phyloP scores from a whole-genome alignment of 2,888 invertebrate genomes.

The Taphrorychus bicolor region DNA sequence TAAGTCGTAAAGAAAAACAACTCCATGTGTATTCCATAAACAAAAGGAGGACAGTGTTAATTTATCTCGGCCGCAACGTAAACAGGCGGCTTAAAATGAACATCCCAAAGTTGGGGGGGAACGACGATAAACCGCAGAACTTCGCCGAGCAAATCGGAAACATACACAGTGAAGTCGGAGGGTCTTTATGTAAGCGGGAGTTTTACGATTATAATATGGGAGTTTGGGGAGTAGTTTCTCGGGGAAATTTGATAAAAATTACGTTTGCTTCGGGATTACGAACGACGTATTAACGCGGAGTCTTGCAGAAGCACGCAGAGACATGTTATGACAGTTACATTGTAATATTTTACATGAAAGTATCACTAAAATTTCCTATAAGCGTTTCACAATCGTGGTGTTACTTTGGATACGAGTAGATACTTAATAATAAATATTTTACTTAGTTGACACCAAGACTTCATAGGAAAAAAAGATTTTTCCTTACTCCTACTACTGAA shows the following conservation, averaged over 20 bases:
- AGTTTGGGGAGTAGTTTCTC: background rate
- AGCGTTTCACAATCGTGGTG: too few species aligned
- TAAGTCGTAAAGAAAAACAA: too few species aligned
- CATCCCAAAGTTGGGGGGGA: conserved; percentile 4
- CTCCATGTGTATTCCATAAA: too few species aligned
- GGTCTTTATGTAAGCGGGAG: background rate
- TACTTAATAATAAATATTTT: too few species aligned
- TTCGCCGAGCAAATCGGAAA: background rate
- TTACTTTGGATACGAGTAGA: too few species aligned
- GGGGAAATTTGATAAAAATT: background rate
- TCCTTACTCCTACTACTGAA: too few species aligned
- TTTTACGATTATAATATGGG: background rate
- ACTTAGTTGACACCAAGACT: too few species aligned
- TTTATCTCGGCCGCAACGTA: background rate
- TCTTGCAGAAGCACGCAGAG: background rate
- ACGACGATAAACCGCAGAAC: conserved; percentile 4
- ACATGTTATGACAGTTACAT: too few species aligned
- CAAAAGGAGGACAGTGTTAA: background rate
- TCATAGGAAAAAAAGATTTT: too few species aligned
- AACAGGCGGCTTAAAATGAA: conserved; percentile 10
- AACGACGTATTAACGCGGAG: background rate
- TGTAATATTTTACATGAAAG: too few species aligned
- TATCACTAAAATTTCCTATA: too few species aligned
- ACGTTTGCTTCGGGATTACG: background rate
- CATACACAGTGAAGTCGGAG: background rate